Percentiles rank a stretch among this genome's conserved stretches.
phyloP scores from a whole-genome alignment of 2,888 invertebrate genomes.

The Andricus curvator region DNA sequence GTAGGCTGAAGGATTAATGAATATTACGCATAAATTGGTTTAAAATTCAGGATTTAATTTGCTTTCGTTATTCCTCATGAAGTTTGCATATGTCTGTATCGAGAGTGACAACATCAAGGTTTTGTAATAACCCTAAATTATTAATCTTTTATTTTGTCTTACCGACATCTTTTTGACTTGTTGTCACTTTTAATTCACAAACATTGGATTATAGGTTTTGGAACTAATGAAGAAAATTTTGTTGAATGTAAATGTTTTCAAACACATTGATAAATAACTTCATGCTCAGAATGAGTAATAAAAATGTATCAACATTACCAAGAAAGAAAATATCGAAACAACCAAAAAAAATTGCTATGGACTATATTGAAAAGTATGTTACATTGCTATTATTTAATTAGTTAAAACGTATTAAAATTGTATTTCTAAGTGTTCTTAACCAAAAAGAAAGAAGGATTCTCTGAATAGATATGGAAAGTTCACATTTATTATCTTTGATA shows the following conservation, averaged over 20 bases:
- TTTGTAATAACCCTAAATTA: background rate
- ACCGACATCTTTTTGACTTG: background rate
- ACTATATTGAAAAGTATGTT: slow-evolving; percentile 62
- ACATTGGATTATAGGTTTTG: background rate
- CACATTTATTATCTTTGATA: background rate
- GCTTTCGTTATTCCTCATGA: background rate
- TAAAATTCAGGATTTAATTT: background rate
- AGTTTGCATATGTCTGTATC: slow-evolving; percentile 15
- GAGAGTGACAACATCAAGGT: background rate
- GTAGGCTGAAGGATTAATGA: no score
- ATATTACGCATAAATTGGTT: background rate
- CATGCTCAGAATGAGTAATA: slow-evolving; percentile 60
- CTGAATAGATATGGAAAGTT: background rate
- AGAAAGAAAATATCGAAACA: slow-evolving; percentile 54
- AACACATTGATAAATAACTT: slow-evolving; percentile 52
- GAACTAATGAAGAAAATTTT: slow-evolving; percentile 53
- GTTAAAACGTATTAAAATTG: background rate
- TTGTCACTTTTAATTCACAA: background rate
- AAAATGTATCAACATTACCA: slow-evolving; percentile 45
- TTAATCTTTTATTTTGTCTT: slow-evolving; percentile 9
- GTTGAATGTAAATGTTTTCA: slow-evolving; percentile 58
- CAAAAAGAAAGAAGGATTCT: background rate
- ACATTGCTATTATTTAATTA: background rate
- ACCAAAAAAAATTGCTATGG: slow-evolving; percentile 48
- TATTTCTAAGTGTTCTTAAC: background rate